phyloP scores from a whole-genome alignment of 2,888 invertebrate genomes.

The Heteromurus nitidus region DNA sequence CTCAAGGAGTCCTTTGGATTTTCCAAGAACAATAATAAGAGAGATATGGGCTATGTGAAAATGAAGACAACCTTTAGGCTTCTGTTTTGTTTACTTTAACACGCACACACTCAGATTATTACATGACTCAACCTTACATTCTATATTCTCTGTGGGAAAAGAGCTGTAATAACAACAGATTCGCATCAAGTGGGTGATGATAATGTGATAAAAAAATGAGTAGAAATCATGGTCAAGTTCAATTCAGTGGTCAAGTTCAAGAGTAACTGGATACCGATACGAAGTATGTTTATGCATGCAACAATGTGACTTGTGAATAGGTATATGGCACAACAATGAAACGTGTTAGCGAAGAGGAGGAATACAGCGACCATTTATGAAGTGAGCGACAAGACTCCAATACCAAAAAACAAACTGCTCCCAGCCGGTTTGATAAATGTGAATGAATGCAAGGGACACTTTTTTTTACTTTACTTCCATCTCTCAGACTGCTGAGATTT shows the following conservation, averaged over 20 bases:
- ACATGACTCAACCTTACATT: too few relatives aligned
- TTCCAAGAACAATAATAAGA: slow-evolving; percentile 5
- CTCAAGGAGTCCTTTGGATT: slow-evolving; percentile 39
- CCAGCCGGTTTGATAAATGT: background rate
- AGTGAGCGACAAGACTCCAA: too few relatives aligned
- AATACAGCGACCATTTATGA: too few relatives aligned
- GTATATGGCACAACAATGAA: too few relatives aligned
- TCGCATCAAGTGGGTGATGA: background rate
- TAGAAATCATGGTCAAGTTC: slow-evolving; percentile 43
- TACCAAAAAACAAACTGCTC: background rate
- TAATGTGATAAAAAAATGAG: background rate
- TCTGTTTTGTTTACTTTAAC: background rate
- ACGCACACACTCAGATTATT: background rate
- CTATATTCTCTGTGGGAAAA: slow-evolving; percentile 32
- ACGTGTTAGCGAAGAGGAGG: too few relatives aligned
- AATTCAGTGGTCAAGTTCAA: slow-evolving; percentile 57
- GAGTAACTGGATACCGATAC: slow-evolving; percentile 31
- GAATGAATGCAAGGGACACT: background rate
- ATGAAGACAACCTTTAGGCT: background rate
- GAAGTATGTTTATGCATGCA: too few relatives aligned
- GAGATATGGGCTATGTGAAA: background rate
- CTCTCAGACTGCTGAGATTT: background rate
- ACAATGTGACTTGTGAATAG: too few relatives aligned
- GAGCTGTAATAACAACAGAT: too few relatives aligned
- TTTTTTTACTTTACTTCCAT: background rate